These are phyloP conservation scores for Drosophila kikkawai DNA, from an alignment of 1,140 invertebrate species.

Conservation along the genomic window DNA sequence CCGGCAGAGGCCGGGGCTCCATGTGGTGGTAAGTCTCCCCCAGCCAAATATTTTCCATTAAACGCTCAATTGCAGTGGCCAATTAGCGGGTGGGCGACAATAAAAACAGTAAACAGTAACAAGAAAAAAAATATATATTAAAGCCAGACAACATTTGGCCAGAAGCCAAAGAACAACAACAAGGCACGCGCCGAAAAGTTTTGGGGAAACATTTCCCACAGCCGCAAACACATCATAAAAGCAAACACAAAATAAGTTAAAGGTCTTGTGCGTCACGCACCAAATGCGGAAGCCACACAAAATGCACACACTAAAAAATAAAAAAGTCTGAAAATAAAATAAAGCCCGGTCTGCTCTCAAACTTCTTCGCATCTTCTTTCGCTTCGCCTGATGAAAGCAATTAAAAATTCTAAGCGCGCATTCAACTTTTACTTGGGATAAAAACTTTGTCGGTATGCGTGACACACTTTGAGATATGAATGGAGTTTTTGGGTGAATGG, in stretches of 20 bases:
- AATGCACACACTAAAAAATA: constrained; percentile 46
- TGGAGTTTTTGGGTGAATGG: constrained; percentile 35
- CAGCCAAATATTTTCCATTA: constrained; percentile 38
- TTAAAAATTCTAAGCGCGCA: constrained; percentile 80
- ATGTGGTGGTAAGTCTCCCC: constrained; percentile 85
- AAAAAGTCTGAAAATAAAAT: neutral
- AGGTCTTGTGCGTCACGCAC: constrained; percentile 66
- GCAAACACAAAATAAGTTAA: constrained; percentile 33
- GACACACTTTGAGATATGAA: constrained; percentile 54
- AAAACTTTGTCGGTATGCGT: constrained; percentile 39
- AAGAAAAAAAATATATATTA: constrained; percentile 14
- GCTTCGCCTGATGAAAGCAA: constrained; percentile 62
- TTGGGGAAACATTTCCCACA: constrained; percentile 47
- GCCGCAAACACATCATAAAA: constrained; percentile 46
- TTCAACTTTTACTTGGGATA: constrained; percentile 59
- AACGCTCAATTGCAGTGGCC: constrained; percentile 41
- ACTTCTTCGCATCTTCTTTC: constrained; percentile 14
- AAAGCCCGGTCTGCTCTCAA: constrained; percentile 21
- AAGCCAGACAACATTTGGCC: constrained; percentile 14
- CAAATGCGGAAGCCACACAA: constrained; percentile 74
- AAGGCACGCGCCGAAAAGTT: constrained; percentile 58
- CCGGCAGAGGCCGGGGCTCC: constrained; percentile 81
- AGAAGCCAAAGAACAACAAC: constrained; percentile 23
- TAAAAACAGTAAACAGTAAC: constrained; percentile 60
- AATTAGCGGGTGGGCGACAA: constrained; percentile 66